Evolutionary conservation across 2,888 invertebrate species (phyloP).

Genomic region (Hecatera dysodea): DNA sequence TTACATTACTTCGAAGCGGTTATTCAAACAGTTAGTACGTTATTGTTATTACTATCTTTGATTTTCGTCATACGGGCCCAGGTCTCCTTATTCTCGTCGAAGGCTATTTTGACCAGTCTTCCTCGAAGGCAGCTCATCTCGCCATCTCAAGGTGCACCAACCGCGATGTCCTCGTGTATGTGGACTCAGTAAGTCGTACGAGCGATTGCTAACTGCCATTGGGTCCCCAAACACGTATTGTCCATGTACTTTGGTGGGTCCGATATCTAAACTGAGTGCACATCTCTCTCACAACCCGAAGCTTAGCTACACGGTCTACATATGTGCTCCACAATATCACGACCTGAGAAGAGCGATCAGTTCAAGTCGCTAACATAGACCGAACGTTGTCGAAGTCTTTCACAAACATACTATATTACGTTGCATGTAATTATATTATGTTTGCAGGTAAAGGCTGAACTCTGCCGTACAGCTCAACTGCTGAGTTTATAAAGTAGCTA

Average conservation of each 20-base stretch:
- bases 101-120: background rate
- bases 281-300: background rate
- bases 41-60: background rate
- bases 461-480: background rate
- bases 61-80: no score
- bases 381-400: conserved; percentile 6
- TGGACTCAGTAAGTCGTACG: no score
- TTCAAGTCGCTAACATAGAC: background rate
- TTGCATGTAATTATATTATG: no score
- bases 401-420: conserved; percentile 6
- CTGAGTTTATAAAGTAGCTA: background rate
- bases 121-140: background rate
- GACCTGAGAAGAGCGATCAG: conserved; percentile 5
- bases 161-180: background rate
- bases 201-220: background rate
- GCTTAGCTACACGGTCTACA: no score
- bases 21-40: background rate
- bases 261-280: background rate
- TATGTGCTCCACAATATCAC: no score
- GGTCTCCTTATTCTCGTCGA: background rate
- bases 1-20: background rate
- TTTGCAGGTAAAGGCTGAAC: background rate
- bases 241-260: background rate
- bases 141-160: background rate
- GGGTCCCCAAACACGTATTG: background rate